Conservation (phyloP, 2,113 vertebrate genomes). For the Charina bottae region DNA sequence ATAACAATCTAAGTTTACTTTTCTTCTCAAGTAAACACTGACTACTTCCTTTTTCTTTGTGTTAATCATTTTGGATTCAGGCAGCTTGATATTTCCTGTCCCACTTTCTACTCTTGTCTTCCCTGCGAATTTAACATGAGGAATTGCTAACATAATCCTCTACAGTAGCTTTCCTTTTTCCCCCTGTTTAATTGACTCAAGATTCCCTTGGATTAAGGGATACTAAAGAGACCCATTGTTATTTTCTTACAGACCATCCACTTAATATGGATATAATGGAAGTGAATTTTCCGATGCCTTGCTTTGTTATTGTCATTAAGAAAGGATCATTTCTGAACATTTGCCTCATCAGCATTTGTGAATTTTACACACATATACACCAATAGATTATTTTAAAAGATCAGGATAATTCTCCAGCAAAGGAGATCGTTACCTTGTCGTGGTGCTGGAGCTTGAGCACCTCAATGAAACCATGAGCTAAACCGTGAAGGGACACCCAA, state of each 20-base stretch:
- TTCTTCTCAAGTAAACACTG: neutral
- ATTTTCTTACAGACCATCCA: constrained; percentile 6
- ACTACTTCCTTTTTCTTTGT: too few species aligned
- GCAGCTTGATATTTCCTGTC: neutral
- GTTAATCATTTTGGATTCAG: too few species aligned
- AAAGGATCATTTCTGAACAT: constrained; percentile 7
- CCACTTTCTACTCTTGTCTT: neutral
- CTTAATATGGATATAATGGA: neutral
- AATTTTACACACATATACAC: constrained; percentile 8
- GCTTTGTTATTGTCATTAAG: fast-evolving
- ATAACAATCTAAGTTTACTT: neutral
- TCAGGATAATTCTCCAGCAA: neutral
- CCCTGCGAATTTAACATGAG: neutral
- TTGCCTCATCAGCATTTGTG: neutral
- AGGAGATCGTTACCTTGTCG: too few species aligned
- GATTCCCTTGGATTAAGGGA: neutral
- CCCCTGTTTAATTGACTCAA: constrained; percentile 24
- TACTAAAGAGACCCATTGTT: constrained; percentile 32
- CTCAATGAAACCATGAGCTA: too few species aligned
- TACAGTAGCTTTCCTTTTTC: neutral
- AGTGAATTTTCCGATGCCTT: constrained; percentile 38
- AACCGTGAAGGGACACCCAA: too few species aligned
- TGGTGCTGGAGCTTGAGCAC: too few species aligned
- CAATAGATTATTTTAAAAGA: neutral
- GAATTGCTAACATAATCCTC: neutral